A percentile compares a stretch with the other conserved stretches of the same genome.
Conservation (phyloP, 1,140 invertebrate genomes). For the Lordiphosa clarofinis region DNA sequence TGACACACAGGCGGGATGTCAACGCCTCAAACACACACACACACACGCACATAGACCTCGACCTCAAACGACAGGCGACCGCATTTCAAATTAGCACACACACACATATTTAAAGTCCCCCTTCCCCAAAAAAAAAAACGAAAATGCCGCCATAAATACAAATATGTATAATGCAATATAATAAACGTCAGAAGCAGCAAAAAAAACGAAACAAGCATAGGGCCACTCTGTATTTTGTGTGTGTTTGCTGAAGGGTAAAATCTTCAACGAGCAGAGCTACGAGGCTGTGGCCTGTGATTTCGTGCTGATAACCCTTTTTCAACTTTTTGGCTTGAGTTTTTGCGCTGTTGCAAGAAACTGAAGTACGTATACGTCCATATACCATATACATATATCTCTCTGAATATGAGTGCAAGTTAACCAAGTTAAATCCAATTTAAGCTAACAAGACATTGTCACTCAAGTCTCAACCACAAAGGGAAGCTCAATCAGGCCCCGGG, state of each 20-base stretch:
- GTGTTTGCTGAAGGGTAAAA: conserved; percentile 21
- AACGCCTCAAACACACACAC: conserved; percentile 20
- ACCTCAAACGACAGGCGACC: conserved; percentile 53
- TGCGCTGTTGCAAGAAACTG: conserved; percentile 17
- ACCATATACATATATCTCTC: conserved; percentile 8
- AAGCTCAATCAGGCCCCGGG: no score
- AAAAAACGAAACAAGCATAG: conserved; percentile 12
- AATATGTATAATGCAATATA: conserved; percentile 74
- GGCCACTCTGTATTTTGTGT: conserved; percentile 8
- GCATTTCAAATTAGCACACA: conserved; percentile 67
- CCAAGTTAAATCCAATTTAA: conserved; percentile 63
- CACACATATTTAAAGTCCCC: conserved; percentile 16
- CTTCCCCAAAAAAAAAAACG: conserved; percentile 24
- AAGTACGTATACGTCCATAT: conserved; percentile 23
- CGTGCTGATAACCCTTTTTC: conserved; percentile 62
- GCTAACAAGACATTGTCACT: conserved; percentile 62
- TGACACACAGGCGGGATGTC: conserved; percentile 22
- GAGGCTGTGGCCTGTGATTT: conserved; percentile 27
- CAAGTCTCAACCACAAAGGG: not conserved
- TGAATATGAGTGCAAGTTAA: conserved; percentile 31
- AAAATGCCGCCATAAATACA: conserved; percentile 64
- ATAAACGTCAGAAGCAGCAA: conserved; percentile 69
- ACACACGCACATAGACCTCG: no score
- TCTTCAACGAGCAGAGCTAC: conserved; percentile 16
- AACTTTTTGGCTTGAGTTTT: conserved; percentile 36